These are phyloP conservation scores for Metaphire vulgaris DNA, from an alignment of 1,140 invertebrate genomes.

Conservation along the genomic window DNA sequence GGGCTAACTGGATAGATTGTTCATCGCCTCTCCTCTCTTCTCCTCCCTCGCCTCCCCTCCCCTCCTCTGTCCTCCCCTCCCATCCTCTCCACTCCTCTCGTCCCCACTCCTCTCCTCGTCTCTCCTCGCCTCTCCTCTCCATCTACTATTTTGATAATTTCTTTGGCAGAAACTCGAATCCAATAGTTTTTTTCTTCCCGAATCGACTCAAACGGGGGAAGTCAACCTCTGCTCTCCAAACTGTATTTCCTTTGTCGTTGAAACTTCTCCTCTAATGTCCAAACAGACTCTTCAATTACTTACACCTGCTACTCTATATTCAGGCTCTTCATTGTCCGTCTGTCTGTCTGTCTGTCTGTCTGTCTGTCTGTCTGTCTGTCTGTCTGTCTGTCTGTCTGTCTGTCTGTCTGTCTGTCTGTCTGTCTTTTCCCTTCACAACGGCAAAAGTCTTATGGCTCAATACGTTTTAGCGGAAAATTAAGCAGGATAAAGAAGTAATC, in stretches of 20 bases:
- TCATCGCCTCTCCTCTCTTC: neutral
- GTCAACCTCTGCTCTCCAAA: neutral
- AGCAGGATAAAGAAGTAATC: too few relatives aligned
- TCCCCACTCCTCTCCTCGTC: neutral
- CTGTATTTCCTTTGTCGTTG: neutral
- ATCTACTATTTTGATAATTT: neutral
- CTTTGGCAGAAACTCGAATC: neutral
- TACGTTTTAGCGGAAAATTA: too few relatives aligned
- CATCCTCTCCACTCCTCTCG: neutral
- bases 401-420: slow-evolving; percentile 1
- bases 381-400: slow-evolving; percentile 1
- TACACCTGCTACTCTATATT: neutral
- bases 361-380: slow-evolving; percentile 1
- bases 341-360: neutral
- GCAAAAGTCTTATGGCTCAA: neutral
- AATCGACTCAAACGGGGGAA: neutral
- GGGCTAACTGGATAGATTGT: too few relatives aligned
- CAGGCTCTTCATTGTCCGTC: neutral
- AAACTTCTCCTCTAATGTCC: neutral
- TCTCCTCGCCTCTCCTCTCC: neutral
- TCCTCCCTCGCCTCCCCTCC: neutral
- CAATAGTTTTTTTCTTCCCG: neutral
- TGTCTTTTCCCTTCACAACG: neutral
- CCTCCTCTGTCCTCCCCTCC: neutral
- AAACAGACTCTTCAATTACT: neutral